A percentile compares a stretch with the other conserved stretches of the same genome.
Conservation (phyloP, 2,888 invertebrate species). For the Boloria euphrosyne region DNA sequence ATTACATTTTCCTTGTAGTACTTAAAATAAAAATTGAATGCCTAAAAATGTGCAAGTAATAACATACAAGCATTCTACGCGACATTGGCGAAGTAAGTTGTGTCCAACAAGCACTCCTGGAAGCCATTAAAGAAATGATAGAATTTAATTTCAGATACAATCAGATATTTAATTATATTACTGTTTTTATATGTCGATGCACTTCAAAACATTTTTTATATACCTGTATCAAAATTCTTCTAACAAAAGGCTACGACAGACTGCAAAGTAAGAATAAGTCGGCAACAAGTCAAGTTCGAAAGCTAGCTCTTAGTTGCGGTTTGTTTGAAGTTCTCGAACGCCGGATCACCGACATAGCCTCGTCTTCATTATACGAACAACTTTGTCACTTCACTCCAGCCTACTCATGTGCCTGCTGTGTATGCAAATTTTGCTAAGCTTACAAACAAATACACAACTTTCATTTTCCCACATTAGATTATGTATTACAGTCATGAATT, state of each 20-base stretch:
- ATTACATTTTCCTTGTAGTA: no score
- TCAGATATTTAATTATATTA: no score
- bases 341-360: constrained; percentile 70
- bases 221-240: background rate
- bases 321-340: constrained; percentile 63
- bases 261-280: constrained; percentile 33
- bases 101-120: no score
- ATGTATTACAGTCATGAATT: constrained; percentile 16
- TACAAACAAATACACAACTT: constrained; percentile 69
- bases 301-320: constrained; percentile 54
- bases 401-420: constrained; percentile 63
- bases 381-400: constrained; percentile 68
- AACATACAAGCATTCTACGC: no score
- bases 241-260: background rate
- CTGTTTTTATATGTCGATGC: no score
- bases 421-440: constrained; percentile 76
- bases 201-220: background rate
- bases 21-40: no score
- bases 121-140: no score
- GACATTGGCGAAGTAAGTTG: no score
- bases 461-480: constrained; percentile 39
- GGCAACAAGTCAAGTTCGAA: constrained; percentile 44
- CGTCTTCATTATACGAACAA: constrained; percentile 77
- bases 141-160: no score
- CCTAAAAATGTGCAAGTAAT: no score